These are phyloP conservation scores for Lateolabrax maculatus DNA, from an alignment of 2,797 vertebrate species.

Conservation along the genomic window DNA sequence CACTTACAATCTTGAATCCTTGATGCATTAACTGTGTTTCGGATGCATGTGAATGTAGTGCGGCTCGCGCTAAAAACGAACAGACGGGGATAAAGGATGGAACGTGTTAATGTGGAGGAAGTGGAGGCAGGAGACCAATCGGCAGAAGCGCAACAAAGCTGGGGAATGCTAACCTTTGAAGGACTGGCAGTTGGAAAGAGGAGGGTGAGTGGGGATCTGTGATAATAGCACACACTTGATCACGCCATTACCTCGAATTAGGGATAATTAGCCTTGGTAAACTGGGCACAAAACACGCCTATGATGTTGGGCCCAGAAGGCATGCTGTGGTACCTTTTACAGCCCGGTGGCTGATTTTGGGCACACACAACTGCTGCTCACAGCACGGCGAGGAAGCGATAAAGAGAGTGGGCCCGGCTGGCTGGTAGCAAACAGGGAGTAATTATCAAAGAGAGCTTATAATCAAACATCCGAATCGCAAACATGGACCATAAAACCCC, in stretches of 20 bases:
- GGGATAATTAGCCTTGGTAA: slow-evolving; percentile 86
- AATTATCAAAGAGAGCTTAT: slow-evolving; percentile 88
- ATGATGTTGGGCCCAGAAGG: slow-evolving; percentile 84
- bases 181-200: slow-evolving; percentile 73
- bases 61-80: slow-evolving; percentile 49
- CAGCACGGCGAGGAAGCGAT: slow-evolving; percentile 78
- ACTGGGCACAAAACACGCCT: slow-evolving; percentile 84
- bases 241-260: slow-evolving; percentile 85
- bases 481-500: slow-evolving; percentile 84
- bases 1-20: slow-evolving; percentile 77
- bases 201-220: slow-evolving; percentile 79
- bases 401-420: slow-evolving; percentile 79
- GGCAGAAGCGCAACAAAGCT: slow-evolving; percentile 70
- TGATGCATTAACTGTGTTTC: slow-evolving; percentile 78
- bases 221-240: slow-evolving; percentile 85
- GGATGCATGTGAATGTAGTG: slow-evolving; percentile 56
- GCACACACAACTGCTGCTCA: slow-evolving; percentile 79
- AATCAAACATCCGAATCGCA: slow-evolving; percentile 88
- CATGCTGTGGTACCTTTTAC: slow-evolving; percentile 85
- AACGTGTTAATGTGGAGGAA: slow-evolving; percentile 65
- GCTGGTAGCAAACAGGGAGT: slow-evolving; percentile 83
- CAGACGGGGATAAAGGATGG: slow-evolving; percentile 68
- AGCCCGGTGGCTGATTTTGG: slow-evolving; percentile 83
- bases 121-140: slow-evolving; percentile 77
- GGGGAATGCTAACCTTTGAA: slow-evolving; percentile 77